phyloP scores from a whole-genome alignment of 2,797 vertebrate species.

The Oceanodroma leucorhoa region DNA sequence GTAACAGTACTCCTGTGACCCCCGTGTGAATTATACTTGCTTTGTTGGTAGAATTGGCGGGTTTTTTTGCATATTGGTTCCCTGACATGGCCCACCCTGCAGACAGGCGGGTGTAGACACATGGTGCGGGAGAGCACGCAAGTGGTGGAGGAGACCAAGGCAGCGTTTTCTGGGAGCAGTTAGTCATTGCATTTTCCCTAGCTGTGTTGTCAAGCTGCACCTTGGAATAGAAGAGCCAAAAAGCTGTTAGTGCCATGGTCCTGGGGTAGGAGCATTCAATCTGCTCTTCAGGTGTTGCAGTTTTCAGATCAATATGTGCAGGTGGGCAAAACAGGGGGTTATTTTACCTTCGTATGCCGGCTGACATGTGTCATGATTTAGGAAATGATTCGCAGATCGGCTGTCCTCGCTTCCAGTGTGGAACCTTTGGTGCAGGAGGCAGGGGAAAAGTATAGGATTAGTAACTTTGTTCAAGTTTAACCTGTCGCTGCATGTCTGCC shows the following conservation, averaged over 20 bases:
- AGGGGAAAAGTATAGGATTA: not conserved
- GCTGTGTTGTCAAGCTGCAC: not conserved
- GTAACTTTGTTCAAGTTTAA: not conserved
- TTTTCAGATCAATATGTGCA: not conserved
- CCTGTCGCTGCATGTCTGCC: not conserved
- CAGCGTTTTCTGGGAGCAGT: not conserved
- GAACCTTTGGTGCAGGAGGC: not conserved
- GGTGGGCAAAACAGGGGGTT: not conserved
- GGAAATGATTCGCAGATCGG: not conserved
- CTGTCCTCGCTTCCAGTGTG: not conserved
- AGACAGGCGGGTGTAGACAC: not conserved
- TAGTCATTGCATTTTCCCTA: not conserved
- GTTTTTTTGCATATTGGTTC: not conserved
- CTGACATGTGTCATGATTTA: not conserved
- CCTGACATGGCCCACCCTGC: rapidly evolving
- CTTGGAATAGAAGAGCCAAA: not conserved
- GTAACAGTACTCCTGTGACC: not conserved
- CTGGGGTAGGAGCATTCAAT: not conserved
- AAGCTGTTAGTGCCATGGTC: not conserved
- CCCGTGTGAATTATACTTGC: not conserved
- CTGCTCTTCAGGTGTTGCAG: not conserved
- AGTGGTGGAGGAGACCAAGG: rapidly evolving
- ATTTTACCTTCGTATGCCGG: not conserved
- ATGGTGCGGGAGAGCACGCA: rapidly evolving
- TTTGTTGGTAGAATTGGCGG: not conserved